Conservation (phyloP, 2,113 vertebrate species). For the Strigops habroptila region DNA sequence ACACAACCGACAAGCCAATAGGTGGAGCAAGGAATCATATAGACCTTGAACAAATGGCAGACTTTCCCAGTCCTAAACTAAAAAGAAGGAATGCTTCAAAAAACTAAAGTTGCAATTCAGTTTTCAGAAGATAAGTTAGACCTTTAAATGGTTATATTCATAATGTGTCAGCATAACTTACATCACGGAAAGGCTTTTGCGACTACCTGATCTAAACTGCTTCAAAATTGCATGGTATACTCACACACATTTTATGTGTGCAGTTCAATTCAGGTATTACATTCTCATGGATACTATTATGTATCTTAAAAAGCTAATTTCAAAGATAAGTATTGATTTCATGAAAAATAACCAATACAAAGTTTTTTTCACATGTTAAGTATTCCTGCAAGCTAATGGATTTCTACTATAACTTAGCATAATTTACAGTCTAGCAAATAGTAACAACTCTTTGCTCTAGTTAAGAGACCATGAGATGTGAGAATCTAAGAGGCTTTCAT, state of each 20-base stretch:
- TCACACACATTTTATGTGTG: fast-evolving
- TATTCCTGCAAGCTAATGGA: not conserved
- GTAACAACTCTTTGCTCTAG: not conserved
- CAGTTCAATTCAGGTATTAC: not conserved
- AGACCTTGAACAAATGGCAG: not conserved
- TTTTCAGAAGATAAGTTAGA: not conserved
- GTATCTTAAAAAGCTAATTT: not conserved
- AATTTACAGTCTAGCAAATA: not conserved
- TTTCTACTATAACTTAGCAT: not conserved
- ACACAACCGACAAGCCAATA: not conserved
- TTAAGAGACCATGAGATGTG: not conserved
- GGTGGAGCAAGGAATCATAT: not conserved
- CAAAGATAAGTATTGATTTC: not conserved
- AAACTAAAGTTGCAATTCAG: not conserved
- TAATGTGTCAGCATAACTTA: not conserved
- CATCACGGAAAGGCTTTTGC: not conserved
- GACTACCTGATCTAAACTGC: not conserved
- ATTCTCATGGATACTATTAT: not conserved
- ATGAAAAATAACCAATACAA: not conserved
- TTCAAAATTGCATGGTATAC: not conserved
- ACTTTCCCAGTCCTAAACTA: not conserved
- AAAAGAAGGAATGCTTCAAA: not conserved
- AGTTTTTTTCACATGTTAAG: not conserved
- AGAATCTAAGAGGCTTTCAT: not conserved
- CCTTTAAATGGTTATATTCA: not conserved